Evolutionary conservation across 2,113 vertebrate species (phyloP).

Genomic region (Melospiza georgiana): DNA sequence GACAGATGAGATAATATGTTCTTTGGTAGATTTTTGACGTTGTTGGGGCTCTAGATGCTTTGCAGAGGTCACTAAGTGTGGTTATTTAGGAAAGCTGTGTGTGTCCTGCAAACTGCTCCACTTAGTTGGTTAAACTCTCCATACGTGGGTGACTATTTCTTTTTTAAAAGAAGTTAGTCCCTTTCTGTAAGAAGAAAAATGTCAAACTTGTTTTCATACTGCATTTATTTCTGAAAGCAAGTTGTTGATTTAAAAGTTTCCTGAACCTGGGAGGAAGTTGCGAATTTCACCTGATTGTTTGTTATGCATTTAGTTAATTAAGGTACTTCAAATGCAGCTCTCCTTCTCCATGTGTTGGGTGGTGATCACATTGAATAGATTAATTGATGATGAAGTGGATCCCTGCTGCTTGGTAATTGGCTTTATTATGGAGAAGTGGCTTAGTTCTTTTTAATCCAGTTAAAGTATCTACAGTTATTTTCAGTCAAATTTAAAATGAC

Average conservation of each 20-base stretch:
- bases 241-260: background rate
- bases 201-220: background rate
- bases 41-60: background rate
- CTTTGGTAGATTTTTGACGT: background rate
- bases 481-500: constrained; percentile 68
- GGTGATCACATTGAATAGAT: constrained; percentile 45
- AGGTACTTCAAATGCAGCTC: constrained; percentile 20
- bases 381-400: constrained; percentile 51
- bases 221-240: background rate
- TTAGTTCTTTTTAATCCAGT: constrained; percentile 64
- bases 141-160: background rate
- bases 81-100: background rate
- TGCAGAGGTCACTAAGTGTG: background rate
- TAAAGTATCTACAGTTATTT: constrained; percentile 68
- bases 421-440: constrained; percentile 53
- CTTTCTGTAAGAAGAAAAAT: background rate
- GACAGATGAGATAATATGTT: background rate
- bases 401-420: constrained; percentile 67
- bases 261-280: background rate
- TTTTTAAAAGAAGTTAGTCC: background rate
- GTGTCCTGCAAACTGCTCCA: background rate
- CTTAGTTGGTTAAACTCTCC: background rate
- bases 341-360: constrained; percentile 1
- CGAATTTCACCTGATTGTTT: background rate
- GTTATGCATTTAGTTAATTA: constrained; percentile 27